Evolutionary conservation across 1,140 invertebrate genomes (phyloP).

Genomic region (Drosophila sp.): DNA sequence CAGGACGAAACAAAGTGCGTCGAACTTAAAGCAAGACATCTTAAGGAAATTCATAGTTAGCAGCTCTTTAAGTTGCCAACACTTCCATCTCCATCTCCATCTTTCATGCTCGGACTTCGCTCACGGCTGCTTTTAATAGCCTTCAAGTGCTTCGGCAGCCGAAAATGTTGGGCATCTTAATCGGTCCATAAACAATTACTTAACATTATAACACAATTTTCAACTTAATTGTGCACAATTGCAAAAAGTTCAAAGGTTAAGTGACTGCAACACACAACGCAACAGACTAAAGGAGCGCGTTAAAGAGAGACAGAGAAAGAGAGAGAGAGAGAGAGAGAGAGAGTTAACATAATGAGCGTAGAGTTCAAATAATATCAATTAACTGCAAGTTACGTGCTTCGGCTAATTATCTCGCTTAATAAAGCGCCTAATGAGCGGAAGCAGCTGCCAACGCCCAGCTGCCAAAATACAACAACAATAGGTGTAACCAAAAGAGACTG

Average conservation of each 20-base stretch:
- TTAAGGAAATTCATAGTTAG: neutral
- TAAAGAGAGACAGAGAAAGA: constrained; percentile 2
- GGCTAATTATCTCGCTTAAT: constrained; percentile 82
- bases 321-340: constrained; percentile 23
- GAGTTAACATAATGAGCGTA: constrained; percentile 46
- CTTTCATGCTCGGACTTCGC: neutral
- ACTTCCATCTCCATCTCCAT: neutral
- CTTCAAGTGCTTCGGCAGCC: constrained; percentile 25
- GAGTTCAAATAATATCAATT: constrained; percentile 82
- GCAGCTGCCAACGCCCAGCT: constrained; percentile 75
- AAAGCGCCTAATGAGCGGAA: constrained; percentile 82
- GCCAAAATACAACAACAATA: constrained; percentile 43
- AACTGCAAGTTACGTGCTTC: constrained; percentile 82
- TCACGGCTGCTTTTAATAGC: constrained; percentile 44
- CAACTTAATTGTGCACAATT: constrained; percentile 74
- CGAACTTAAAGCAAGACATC: neutral
- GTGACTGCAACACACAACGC: constrained; percentile 57
- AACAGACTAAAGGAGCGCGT: constrained; percentile 9
- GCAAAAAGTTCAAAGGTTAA: constrained; percentile 77
- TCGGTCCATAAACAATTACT: constrained; percentile 77
- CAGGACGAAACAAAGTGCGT: constrained; percentile 3
- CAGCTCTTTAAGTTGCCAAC: constrained; percentile 14
- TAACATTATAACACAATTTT: constrained; percentile 77
- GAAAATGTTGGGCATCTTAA: constrained; percentile 49
- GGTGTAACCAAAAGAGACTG: neutral